Base-by-base conservation (phyloP, 2,888 invertebrate species). In the Sericinus montela region DNA sequence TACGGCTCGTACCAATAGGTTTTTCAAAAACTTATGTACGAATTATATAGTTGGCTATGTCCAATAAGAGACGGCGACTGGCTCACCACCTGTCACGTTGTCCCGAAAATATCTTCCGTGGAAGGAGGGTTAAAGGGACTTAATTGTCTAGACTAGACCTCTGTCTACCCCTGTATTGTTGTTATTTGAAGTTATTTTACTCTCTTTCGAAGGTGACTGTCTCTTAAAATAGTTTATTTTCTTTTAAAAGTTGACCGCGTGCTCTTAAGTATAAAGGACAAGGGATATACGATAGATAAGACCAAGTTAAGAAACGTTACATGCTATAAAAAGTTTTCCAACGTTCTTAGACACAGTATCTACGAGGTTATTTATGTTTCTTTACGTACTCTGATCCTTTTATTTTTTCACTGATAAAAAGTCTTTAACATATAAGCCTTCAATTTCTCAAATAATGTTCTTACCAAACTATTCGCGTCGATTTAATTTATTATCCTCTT, bases 341-440 rank as follows among this genome's bases (percentile, higher is more conserved):
- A 51, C 50, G 42, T 51, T 42, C 45, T 42, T 34, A 45, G 41
- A 35, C 45, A 16, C 50, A 19, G 50, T 51, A 51, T 51, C 50
- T 51, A 32, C 42, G 39, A 51, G 37, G 50, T 51, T 51, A 51
- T 51, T 51, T 51, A 51, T 51, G 50, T 45, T 51, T 51, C 50
- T 51, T 45, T 51, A 41, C 50, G 40, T 51, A 45, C 45, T 45
- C 42, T 51, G 45, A 51, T 51, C 45, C 50, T 45, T 51, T 45
- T 51, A 45, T 51, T 51, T 51, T 50, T 51, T n/a, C 42, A 51
- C 45, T 45, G 50, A 51, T 51, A 51, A 51, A 42, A 40, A 42
- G 32, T 39, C 41, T 51, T 41, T 37, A 34, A 30, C 37, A 16
- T 42, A 45, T 51, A 51, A 51, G 41, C 42, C 45, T 37, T 42